phyloP scores from a whole-genome alignment of 1,140 invertebrate genomes.

The Ceratosolen fusciceps region DNA sequence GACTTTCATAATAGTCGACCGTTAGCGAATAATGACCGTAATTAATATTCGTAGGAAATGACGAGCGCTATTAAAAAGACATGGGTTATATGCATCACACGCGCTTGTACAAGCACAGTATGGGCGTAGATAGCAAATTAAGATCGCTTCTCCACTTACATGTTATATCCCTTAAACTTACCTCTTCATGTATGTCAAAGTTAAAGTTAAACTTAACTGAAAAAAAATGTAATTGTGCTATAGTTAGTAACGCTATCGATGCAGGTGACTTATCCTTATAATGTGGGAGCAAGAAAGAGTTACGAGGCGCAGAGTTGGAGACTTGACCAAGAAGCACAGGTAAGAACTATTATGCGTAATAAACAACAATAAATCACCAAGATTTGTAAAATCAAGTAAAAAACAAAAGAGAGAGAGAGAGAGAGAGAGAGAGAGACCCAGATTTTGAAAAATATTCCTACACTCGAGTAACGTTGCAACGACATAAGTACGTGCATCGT shows the following conservation, averaged over 20 bases:
- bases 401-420: slow-evolving; percentile 3
- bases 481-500: not conserved
- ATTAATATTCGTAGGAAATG: slow-evolving; percentile 57
- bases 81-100: slow-evolving; percentile 44
- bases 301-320: not conserved
- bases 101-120: not conserved
- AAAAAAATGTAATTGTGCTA: slow-evolving; percentile 7
- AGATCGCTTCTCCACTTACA: not conserved
- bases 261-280: not conserved
- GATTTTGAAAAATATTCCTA: slow-evolving; percentile 19
- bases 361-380: slow-evolving; percentile 21
- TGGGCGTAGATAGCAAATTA: not conserved
- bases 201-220: slow-evolving; percentile 45
- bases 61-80: slow-evolving; percentile 58
- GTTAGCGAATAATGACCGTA: slow-evolving; percentile 62
- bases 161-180: not conserved
- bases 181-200: not conserved
- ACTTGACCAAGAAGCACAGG: not conserved
- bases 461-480: not conserved
- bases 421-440: not conserved
- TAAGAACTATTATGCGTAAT: not conserved
- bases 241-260: no score
- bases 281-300: not conserved
- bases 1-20: slow-evolving; percentile 57
- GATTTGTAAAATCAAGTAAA: not conserved